Percentiles rank a stretch among this genome's conserved stretches.
Evolutionary conservation across 2,113 vertebrate genomes (phyloP).

Genomic region (Triplophysa dalaica): DNA sequence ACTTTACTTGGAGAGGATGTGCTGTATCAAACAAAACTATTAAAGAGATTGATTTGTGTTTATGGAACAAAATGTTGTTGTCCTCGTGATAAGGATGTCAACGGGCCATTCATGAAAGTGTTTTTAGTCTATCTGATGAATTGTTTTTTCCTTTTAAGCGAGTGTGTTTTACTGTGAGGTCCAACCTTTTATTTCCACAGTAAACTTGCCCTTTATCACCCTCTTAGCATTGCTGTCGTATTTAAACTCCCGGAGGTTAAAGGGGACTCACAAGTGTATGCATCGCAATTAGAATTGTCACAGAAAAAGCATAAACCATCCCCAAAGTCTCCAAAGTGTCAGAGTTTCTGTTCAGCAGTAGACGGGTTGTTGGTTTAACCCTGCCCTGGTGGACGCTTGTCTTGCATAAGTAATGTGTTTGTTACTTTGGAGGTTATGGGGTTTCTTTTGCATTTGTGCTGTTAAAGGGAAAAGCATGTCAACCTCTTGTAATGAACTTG

Average conservation of each 20-base stretch:
- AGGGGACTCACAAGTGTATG: conserved; percentile 37
- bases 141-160: conserved; percentile 32
- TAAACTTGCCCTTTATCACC: conserved; percentile 45
- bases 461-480: not conserved
- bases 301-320: conserved; percentile 52
- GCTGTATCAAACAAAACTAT: conserved; percentile 42
- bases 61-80: conserved; percentile 41
- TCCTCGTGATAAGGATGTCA: conserved; percentile 43
- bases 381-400: conserved; percentile 59
- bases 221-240: conserved; percentile 23
- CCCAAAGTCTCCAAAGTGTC: conserved; percentile 18
- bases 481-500: not conserved
- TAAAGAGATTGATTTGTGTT: conserved; percentile 44
- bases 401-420: conserved; percentile 53
- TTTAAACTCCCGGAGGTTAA: conserved; percentile 38
- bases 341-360: conserved; percentile 23
- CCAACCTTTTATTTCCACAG: conserved; percentile 18
- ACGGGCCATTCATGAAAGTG: conserved; percentile 1
- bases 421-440: conserved; percentile 53
- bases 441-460: conserved; percentile 17
- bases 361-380: conserved; percentile 65
- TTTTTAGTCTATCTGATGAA: conserved; percentile 22
- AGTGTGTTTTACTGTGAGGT: conserved; percentile 11
- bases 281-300: conserved; percentile 52
- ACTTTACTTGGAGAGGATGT: conserved; percentile 16